Percentiles rank a stretch among this genome's conserved stretches.
These are phyloP conservation scores for Pseudomyrmex concolor DNA, from an alignment of 1,140 invertebrate genomes.

Conservation along the genomic window DNA sequence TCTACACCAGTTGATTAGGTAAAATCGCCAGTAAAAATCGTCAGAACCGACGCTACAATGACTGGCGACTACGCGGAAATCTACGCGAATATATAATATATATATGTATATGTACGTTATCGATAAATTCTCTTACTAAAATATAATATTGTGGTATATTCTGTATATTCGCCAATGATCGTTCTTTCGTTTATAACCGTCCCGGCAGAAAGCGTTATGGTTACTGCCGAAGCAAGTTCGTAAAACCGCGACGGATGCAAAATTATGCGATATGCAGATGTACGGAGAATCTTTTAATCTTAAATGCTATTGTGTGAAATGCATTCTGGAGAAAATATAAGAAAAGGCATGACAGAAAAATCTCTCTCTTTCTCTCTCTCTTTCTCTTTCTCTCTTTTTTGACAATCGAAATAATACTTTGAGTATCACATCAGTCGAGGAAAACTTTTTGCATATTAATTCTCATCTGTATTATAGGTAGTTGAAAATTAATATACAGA, in stretches of 20 bases:
- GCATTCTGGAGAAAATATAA: not conserved
- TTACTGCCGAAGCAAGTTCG: not conserved
- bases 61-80: conserved; percentile 23
- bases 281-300: not conserved
- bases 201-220: conserved; percentile 9
- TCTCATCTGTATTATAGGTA: not conserved
- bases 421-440: not conserved
- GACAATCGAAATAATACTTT: not conserved
- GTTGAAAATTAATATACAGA: not conserved
- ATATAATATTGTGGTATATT: conserved; percentile 72
- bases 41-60: not conserved
- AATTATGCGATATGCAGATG: not conserved
- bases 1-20: conserved; percentile 72
- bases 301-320: not conserved
- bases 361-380: not conserved
- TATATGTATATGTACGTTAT: conserved; percentile 39
- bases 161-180: conserved; percentile 63
- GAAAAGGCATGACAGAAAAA: not conserved
- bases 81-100: conserved; percentile 31
- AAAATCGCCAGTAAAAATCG: conserved; percentile 55
- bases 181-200: conserved; percentile 9
- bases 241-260: conserved; percentile 39
- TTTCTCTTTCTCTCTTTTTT: not conserved
- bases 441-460: not conserved
- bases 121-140: conserved; percentile 74